Conservation (phyloP, 2,888 invertebrate species). For the Perizoma flavofasciatum region DNA sequence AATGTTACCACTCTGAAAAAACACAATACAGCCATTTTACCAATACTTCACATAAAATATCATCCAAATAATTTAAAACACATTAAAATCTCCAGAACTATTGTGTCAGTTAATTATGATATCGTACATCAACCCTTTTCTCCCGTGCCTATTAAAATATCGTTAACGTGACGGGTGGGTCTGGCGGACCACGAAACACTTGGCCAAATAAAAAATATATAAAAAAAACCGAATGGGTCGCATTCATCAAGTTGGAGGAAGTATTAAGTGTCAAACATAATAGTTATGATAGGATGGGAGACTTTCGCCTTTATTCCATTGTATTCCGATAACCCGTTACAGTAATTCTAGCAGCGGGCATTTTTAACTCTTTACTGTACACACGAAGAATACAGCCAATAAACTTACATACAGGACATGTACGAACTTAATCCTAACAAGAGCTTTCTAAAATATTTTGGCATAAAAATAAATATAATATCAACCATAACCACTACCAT, state of each 20-base stretch:
- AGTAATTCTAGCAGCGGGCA: too few relatives aligned
- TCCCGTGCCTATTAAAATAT: conserved; percentile 57
- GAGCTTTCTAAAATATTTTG: too few relatives aligned
- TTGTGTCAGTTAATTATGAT: conserved; percentile 75
- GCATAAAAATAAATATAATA: too few relatives aligned
- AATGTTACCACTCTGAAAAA: too few relatives aligned
- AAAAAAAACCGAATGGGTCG: conserved; percentile 37
- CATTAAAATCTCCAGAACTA: conserved; percentile 35
- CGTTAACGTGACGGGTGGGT: conserved; percentile 52
- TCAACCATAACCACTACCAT: too few relatives aligned
- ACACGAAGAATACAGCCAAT: too few relatives aligned
- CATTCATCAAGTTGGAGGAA: conserved; percentile 71
- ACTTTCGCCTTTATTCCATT: conserved; percentile 48
- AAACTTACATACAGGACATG: too few relatives aligned
- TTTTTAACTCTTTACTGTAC: too few relatives aligned
- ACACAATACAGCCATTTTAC: too few relatives aligned
- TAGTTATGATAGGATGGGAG: conserved; percentile 62
- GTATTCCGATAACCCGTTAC: conserved; percentile 19
- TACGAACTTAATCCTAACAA: too few relatives aligned
- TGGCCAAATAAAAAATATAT: conserved; percentile 48
- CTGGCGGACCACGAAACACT: conserved; percentile 40
- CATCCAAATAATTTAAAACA: conserved; percentile 32
- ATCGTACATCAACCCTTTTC: conserved; percentile 69
- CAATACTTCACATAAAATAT: too few relatives aligned
- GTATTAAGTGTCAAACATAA: conserved; percentile 77